Conservation (phyloP, 2,888 invertebrate genomes). For the Erannis defoliaria region DNA sequence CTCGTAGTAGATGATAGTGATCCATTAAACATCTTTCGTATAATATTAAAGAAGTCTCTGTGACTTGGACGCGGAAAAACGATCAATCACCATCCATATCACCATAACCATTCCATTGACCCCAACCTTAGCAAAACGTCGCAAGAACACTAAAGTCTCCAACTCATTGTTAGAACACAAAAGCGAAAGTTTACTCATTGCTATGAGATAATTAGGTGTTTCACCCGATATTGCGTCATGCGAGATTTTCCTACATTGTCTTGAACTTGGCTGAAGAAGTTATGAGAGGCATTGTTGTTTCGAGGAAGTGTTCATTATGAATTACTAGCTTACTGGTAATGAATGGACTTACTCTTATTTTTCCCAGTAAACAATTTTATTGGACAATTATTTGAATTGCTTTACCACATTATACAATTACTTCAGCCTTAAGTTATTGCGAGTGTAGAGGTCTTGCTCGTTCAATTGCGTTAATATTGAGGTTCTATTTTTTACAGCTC, state of each 20-base stretch:
- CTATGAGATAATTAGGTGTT: slow-evolving; percentile 84
- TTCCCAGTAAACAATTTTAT: slow-evolving; percentile 5
- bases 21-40: no score
- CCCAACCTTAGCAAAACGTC: slow-evolving; percentile 40
- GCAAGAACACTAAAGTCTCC: slow-evolving; percentile 50
- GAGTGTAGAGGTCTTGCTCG: no score
- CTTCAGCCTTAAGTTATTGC: no score
- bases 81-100: slow-evolving; percentile 19
- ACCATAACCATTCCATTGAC: slow-evolving; percentile 20
- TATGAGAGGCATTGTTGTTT: slow-evolving; percentile 41
- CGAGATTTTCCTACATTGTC: slow-evolving; percentile 73
- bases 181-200: slow-evolving; percentile 84
- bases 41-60: no score
- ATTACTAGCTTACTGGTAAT: neutral
- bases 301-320: slow-evolving; percentile 41
- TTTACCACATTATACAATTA: no score
- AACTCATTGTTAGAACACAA: slow-evolving; percentile 81
- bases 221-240: slow-evolving; percentile 78
- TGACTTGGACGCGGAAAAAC: slow-evolving; percentile 33
- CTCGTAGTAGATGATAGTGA: no score
- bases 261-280: slow-evolving; percentile 62
- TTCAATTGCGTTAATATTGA: no score
- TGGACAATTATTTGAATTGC: neutral
- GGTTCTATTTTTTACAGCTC: no score
- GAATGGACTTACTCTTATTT: neutral